A percentile compares a stretch with the other conserved stretches of the same genome.
phyloP scores from a whole-genome alignment of 1,140 invertebrate genomes.

The Augochlora pura region DNA sequence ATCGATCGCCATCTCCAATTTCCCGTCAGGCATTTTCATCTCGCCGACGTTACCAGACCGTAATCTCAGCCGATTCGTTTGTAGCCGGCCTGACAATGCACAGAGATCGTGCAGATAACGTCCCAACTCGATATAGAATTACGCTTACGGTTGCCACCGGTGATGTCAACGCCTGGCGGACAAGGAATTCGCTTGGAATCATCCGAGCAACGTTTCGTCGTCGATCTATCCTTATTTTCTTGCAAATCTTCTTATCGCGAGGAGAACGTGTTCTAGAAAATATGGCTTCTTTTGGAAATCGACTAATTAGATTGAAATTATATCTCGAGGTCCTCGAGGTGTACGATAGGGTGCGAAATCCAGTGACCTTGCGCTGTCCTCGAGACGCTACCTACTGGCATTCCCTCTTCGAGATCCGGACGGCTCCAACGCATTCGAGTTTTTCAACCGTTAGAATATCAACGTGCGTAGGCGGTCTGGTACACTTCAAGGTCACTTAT shows the following conservation, averaged over 20 bases:
- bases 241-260: too few species aligned
- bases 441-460: conserved; percentile 4
- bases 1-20: background rate
- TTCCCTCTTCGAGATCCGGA: background rate
- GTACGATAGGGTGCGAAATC: too few species aligned
- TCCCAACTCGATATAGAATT: conserved; percentile 7
- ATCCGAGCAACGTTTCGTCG: too few species aligned
- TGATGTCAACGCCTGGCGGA: background rate
- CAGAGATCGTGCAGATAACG: conserved; percentile 16
- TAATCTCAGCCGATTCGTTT: conserved; percentile 18
- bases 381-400: background rate
- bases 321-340: too few species aligned
- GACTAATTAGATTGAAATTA: too few species aligned
- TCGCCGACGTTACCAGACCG: background rate
- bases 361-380: background rate
- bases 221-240: too few species aligned
- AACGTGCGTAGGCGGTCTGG: background rate
- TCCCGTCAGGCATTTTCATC: background rate
- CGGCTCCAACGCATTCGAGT: background rate
- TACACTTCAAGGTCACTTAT: background rate
- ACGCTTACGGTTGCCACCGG: background rate
- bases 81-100: background rate
- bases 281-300: too few species aligned
- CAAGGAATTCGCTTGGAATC: background rate
- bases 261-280: too few species aligned